A percentile compares a stretch with the other conserved stretches of the same genome.
phyloP scores from a whole-genome alignment of 2,113 vertebrate species.

The Poecilia latipinna region DNA sequence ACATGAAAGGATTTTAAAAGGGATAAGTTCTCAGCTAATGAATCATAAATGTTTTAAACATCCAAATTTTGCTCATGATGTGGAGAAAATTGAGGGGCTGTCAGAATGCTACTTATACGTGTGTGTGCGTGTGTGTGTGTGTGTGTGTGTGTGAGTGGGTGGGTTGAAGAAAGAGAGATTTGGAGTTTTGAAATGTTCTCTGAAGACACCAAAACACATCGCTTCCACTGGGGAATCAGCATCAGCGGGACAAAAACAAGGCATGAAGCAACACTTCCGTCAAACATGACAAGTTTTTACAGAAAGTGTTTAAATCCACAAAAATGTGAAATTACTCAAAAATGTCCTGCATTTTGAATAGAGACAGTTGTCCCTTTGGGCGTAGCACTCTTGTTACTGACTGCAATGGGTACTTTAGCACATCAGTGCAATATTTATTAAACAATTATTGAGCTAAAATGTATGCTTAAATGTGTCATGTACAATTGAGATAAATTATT shows the following conservation, averaged over 20 bases:
- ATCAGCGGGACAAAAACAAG: constrained; percentile 63
- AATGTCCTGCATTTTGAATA: constrained; percentile 28
- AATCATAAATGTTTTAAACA: constrained; percentile 83
- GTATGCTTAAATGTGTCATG: constrained; percentile 43
- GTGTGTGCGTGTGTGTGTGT: constrained; percentile 6
- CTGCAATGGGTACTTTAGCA: constrained; percentile 41
- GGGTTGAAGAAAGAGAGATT: constrained; percentile 9
- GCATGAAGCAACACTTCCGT: constrained; percentile 63
- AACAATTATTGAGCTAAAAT: constrained; percentile 52
- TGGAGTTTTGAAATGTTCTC: constrained; percentile 51
- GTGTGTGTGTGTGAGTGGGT: background rate
- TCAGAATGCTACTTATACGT: constrained; percentile 39
- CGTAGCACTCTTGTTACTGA: constrained; percentile 21
- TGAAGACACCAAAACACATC: constrained; percentile 56
- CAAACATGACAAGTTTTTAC: constrained; percentile 58
- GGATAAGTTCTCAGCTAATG: constrained; percentile 82
- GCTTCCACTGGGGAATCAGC: constrained; percentile 54
- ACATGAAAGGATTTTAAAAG: constrained; percentile 83
- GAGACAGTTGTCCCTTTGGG: constrained; percentile 44
- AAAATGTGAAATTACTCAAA: constrained; percentile 33
- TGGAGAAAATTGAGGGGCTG: constrained; percentile 56
- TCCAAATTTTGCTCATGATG: constrained; percentile 61
- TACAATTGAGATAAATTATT: constrained; percentile 48
- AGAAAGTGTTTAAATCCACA: constrained; percentile 34
- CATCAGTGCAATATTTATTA: constrained; percentile 57